These are phyloP conservation scores for Epinotia demarniana DNA, from an alignment of 2,888 invertebrate species.

Conservation along the genomic window DNA sequence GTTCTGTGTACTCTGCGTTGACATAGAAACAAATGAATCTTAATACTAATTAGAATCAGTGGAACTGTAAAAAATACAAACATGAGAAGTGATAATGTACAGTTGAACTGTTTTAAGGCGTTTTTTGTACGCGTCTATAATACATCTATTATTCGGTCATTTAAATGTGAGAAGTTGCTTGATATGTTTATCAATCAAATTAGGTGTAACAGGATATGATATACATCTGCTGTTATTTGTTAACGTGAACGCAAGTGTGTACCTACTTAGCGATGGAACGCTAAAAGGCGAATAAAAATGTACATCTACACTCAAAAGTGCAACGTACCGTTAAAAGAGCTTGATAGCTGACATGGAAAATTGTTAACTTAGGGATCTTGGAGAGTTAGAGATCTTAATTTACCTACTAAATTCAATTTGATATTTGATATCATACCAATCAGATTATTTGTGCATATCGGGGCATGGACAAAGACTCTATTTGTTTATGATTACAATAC, in stretches of 20 bases:
- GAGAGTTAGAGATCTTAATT: neutral
- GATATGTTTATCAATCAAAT: slow-evolving; percentile 41
- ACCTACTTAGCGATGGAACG: slow-evolving; percentile 19
- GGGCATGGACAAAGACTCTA: neutral
- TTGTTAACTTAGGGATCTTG: neutral
- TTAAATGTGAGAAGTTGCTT: slow-evolving; percentile 34
- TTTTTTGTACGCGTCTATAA: slow-evolving; percentile 36
- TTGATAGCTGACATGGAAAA: neutral
- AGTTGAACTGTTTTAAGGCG: slow-evolving; percentile 39
- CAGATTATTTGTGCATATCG: too few relatives aligned
- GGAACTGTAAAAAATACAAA: slow-evolving; percentile 33
- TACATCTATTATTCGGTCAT: slow-evolving; percentile 31
- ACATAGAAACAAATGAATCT: slow-evolving; percentile 40
- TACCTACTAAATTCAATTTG: neutral
- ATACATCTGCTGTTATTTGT: slow-evolving; percentile 21
- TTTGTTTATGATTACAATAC: neutral
- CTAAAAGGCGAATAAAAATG: slow-evolving; percentile 24
- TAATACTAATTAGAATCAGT: slow-evolving; percentile 42
- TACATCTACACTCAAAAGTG: slow-evolving; percentile 12
- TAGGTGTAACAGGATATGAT: slow-evolving; percentile 36
- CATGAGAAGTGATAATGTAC: slow-evolving; percentile 40
- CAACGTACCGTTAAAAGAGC: neutral
- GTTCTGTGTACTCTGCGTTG: slow-evolving; percentile 21
- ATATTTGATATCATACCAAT: neutral
- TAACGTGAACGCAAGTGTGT: neutral